Evolutionary conservation across 2,797 vertebrate genomes (phyloP).

Genomic region (Intellagama lesueurii): DNA sequence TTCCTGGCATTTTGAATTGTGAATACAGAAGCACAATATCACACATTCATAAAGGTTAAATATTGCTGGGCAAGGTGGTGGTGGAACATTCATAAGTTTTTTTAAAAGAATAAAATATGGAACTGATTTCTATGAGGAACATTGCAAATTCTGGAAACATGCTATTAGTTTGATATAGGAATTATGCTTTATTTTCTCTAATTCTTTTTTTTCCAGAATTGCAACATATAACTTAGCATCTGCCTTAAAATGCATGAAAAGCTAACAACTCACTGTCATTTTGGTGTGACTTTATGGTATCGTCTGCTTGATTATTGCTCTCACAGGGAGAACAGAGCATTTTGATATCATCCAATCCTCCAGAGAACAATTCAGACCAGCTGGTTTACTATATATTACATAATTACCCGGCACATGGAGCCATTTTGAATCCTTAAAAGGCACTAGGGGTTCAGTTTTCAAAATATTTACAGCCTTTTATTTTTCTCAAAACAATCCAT

Average conservation of each 20-base stretch:
- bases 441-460: conserved; percentile 81
- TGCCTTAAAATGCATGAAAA: conserved; percentile 76
- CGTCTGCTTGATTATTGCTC: conserved; percentile 75
- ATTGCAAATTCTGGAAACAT: background rate
- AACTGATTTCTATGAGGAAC: conserved; percentile 36
- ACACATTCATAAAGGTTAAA: no score
- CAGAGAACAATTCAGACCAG: conserved; percentile 79
- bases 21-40: no score
- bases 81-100: no score
- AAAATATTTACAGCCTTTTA: conserved; percentile 85
- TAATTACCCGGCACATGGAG: conserved; percentile 75
- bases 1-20: no score
- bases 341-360: conserved; percentile 75
- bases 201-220: conserved; percentile 50
- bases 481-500: conserved; percentile 83
- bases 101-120: conserved; percentile 18
- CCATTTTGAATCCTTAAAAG: conserved; percentile 80
- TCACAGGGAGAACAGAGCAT: conserved; percentile 70
- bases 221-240: conserved; percentile 69
- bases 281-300: conserved; percentile 73
- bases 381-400: conserved; percentile 81
- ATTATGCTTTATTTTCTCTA: conserved; percentile 33
- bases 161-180: conserved; percentile 40
- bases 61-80: no score
- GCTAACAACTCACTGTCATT: conserved; percentile 78